Conservation (phyloP, 2,113 vertebrate genomes). For the Salvelinus sp. region DNA sequence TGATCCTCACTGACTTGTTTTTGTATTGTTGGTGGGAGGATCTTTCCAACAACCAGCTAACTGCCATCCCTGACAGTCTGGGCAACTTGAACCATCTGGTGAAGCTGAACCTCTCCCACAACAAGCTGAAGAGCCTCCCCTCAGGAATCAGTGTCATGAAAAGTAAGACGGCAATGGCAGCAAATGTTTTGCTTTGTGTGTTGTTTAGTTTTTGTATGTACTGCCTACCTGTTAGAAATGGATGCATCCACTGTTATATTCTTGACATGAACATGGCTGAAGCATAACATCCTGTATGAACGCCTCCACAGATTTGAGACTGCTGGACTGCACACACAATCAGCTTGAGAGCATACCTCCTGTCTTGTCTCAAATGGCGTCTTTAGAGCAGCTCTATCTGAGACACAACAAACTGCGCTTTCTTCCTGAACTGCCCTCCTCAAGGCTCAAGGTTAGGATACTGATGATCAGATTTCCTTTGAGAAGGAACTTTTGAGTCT, state of each 20-base stretch:
- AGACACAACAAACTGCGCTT: conserved; percentile 85
- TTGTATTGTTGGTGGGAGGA: conserved; percentile 74
- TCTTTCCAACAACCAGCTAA: conserved; percentile 85
- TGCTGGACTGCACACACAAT: conserved; percentile 92
- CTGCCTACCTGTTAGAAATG: too few species aligned
- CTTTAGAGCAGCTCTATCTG: conserved; percentile 89
- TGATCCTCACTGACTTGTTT: background rate
- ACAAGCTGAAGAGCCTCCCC: conserved; percentile 84
- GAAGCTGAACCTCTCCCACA: conserved; percentile 81
- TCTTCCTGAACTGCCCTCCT: conserved; percentile 80
- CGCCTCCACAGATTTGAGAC: conserved; percentile 77
- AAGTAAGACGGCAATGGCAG: conserved; percentile 71
- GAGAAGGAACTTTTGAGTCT: too few species aligned
- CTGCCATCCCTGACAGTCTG: conserved; percentile 77
- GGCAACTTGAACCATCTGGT: conserved; percentile 76
- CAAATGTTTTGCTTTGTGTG: too few species aligned
- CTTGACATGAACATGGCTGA: too few species aligned
- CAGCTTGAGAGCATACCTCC: conserved; percentile 82
- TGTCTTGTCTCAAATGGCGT: conserved; percentile 80
- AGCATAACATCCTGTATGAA: background rate
- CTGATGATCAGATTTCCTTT: background rate
- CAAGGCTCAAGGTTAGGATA: conserved; percentile 81
- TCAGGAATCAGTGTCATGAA: conserved; percentile 80
- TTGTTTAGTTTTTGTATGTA: too few species aligned
- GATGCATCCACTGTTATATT: too few species aligned